phyloP scores from a whole-genome alignment of 2,113 vertebrate species.

The Neoarius graeffei region DNA sequence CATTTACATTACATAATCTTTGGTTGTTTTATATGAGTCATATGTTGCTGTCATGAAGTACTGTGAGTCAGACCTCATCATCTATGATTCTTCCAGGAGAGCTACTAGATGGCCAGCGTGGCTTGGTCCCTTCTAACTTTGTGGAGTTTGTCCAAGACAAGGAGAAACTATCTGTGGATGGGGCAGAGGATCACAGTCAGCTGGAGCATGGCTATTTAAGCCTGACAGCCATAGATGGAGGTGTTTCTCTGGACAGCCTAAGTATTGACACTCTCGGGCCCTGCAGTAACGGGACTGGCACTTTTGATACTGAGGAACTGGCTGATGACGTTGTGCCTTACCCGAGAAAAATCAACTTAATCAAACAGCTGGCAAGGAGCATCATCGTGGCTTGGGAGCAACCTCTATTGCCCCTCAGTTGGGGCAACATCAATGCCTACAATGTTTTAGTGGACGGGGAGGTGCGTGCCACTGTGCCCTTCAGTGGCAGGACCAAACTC shows the following conservation, averaged over 20 bases:
- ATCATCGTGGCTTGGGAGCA: constrained; percentile 98
- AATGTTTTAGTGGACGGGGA: constrained; percentile 90
- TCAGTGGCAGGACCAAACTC: constrained; percentile 83
- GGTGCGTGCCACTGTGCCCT: constrained; percentile 77
- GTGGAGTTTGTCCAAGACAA: constrained; percentile 96
- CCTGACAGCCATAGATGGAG: constrained; percentile 63
- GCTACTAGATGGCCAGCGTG: constrained; percentile 92
- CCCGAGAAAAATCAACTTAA: constrained; percentile 90
- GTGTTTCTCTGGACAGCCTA: constrained; percentile 63
- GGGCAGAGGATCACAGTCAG: constrained; percentile 70
- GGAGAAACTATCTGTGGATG: constrained; percentile 70
- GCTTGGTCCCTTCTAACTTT: constrained; percentile 97
- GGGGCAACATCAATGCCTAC: constrained; percentile 90
- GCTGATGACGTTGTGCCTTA: constrained; percentile 97
- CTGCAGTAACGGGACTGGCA: constrained; percentile 76
- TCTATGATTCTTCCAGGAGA: constrained; percentile 77
- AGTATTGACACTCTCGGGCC: constrained; percentile 63
- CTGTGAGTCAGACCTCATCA: neutral
- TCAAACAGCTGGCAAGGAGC: constrained; percentile 96
- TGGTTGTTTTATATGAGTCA: neutral
- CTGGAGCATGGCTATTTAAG: constrained; percentile 69
- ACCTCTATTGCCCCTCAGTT: constrained; percentile 82
- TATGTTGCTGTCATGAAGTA: neutral
- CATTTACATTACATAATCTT: constrained; percentile 23
- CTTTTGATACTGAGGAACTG: constrained; percentile 83